Percentiles rank a stretch among this genome's conserved stretches.
These are phyloP conservation scores for Takifugu rubripes DNA, from an alignment of 2,797 vertebrate genomes.

Conservation along the genomic window DNA sequence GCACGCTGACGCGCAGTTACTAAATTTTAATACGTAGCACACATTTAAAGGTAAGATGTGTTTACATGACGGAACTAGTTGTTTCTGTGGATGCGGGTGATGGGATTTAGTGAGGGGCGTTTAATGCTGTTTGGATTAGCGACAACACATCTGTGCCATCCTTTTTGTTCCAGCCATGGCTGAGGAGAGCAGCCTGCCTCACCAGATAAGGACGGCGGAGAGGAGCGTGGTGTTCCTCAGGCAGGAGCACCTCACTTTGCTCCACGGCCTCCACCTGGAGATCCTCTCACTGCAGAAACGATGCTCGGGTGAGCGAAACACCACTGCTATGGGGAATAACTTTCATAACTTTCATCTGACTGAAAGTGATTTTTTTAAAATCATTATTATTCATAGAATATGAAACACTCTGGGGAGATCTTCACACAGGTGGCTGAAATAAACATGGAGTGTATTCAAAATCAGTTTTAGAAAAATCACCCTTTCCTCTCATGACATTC, in stretches of 20 bases:
- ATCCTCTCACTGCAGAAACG: constrained; percentile 93
- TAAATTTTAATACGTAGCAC: constrained; percentile 24
- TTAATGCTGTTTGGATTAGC: neutral
- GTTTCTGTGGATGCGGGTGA: neutral
- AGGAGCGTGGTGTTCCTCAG: constrained; percentile 90
- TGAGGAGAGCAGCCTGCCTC: constrained; percentile 79
- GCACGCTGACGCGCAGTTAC: constrained; percentile 27
- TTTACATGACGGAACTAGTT: neutral
- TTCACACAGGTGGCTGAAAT: no score
- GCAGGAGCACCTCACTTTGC: constrained; percentile 90
- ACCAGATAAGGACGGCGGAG: constrained; percentile 90
- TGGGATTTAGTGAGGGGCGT: no score
- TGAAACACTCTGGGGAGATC: no score
- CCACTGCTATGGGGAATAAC: neutral
- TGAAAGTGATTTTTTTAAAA: no score
- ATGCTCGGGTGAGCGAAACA: constrained; percentile 83
- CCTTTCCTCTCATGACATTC: neutral
- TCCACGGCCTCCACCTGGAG: constrained; percentile 92
- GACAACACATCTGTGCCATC: neutral
- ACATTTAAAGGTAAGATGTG: constrained; percentile 46
- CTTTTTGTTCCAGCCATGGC: constrained; percentile 75
- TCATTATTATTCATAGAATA: no score
- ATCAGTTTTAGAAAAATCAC: no score
- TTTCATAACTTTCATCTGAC: no score
- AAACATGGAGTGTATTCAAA: no score